These are phyloP conservation scores for Cheirogaleus medius DNA, from an alignment of 2,113 vertebrate genomes.

Conservation along the genomic window DNA sequence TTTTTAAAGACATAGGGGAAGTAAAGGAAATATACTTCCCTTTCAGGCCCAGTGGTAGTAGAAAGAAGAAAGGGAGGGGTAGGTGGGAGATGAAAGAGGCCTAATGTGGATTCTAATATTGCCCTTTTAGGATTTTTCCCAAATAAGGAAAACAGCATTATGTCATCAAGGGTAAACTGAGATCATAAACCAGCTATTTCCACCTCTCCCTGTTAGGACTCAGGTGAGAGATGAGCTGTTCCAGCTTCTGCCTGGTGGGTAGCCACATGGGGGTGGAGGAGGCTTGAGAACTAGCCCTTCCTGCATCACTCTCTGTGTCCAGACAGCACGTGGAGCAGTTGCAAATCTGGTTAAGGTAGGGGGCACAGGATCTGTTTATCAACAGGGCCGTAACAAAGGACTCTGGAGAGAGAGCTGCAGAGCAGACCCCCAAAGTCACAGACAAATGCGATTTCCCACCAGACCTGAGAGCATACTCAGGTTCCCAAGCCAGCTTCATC, in stretches of 20 bases:
- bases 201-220: background rate
- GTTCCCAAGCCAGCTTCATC: background rate
- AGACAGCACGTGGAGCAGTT: background rate
- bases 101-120: background rate
- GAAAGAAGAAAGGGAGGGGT: background rate
- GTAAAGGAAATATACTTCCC: background rate
- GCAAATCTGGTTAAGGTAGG: background rate
- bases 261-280: background rate
- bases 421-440: background rate
- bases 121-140: background rate
- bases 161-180: background rate
- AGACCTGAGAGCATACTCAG: background rate
- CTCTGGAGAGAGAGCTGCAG: background rate
- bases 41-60: background rate
- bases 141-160: background rate
- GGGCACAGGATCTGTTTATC: background rate
- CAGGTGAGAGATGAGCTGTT: background rate
- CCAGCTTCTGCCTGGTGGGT: background rate
- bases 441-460: background rate
- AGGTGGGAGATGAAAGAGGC: background rate
- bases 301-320: background rate
- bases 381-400: background rate
- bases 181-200: background rate
- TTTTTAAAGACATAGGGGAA: background rate
- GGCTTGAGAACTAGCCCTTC: background rate